phyloP scores from a whole-genome alignment of 2,797 vertebrate species.

The Gallinago stenura region DNA sequence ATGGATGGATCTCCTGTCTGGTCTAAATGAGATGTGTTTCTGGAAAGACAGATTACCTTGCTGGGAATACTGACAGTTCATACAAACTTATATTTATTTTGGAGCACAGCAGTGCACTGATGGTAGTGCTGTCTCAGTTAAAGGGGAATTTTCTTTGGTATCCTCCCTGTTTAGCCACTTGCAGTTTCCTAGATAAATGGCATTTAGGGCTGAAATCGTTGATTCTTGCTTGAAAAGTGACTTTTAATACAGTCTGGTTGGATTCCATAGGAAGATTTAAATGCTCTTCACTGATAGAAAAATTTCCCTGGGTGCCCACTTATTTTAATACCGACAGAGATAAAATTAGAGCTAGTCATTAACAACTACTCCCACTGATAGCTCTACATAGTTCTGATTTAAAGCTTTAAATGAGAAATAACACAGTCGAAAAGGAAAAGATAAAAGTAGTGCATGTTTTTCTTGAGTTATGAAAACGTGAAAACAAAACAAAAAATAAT shows the following conservation, averaged over 20 bases:
- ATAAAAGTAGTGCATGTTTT: neutral
- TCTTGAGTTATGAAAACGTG: neutral
- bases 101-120: neutral
- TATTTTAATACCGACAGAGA: neutral
- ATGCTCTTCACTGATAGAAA: neutral
- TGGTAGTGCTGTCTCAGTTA: neutral
- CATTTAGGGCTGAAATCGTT: neutral
- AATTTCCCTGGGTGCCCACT: neutral
- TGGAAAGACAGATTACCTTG: neutral
- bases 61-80: neutral
- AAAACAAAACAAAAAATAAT: neutral
- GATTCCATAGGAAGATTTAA: neutral
- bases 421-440: neutral
- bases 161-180: neutral
- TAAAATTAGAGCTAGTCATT: neutral
- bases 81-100: neutral
- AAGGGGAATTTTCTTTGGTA: neutral
- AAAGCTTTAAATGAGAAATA: neutral
- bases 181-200: neutral
- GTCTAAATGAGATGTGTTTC: neutral
- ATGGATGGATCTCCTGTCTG: neutral
- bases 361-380: neutral
- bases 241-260: neutral
- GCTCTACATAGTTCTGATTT: neutral
- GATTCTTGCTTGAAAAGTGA: neutral